Evolutionary conservation across 2,888 invertebrate species (phyloP).

Genomic region (Pilophorus perplexus): DNA sequence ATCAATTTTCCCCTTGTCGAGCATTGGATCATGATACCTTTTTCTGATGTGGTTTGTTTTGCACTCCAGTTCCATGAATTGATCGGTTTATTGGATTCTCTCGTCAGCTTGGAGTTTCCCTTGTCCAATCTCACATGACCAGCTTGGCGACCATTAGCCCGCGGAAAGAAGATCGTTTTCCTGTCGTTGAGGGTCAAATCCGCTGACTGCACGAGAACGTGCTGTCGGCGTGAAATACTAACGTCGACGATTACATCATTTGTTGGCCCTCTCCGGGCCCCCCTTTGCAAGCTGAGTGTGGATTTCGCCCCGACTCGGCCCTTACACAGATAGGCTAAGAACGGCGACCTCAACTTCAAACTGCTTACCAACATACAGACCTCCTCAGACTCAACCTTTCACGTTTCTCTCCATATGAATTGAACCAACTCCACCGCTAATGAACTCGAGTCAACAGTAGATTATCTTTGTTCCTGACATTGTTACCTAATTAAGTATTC

Average conservation of each 20-base stretch:
- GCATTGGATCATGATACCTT: no score
- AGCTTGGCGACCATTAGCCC: no score
- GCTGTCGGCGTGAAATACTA: conserved; percentile 6
- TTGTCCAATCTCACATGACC: background rate
- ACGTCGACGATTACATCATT: conserved; percentile 25
- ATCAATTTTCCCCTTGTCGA: no score
- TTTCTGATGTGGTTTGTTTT: no score
- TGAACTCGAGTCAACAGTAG: conserved; percentile 37
- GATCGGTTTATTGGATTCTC: no score
- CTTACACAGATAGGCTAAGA: background rate
- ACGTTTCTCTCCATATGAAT: conserved; percentile 39
- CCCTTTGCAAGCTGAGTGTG: background rate
- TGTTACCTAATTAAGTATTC: conserved; percentile 40
- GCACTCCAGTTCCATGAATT: no score
- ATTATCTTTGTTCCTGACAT: conserved; percentile 37
- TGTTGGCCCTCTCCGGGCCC: background rate
- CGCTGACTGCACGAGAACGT: conserved; percentile 34
- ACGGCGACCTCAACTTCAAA: background rate
- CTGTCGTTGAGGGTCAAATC: conserved; percentile 17
- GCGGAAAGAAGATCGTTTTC: background rate
- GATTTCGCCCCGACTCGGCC: background rate
- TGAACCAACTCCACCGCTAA: conserved; percentile 34
- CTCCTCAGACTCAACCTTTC: conserved; percentile 34
- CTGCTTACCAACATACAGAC: background rate
- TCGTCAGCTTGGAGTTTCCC: no score